phyloP scores from a whole-genome alignment of 2,888 invertebrate genomes.

The Schrankia costaestrigalis region DNA sequence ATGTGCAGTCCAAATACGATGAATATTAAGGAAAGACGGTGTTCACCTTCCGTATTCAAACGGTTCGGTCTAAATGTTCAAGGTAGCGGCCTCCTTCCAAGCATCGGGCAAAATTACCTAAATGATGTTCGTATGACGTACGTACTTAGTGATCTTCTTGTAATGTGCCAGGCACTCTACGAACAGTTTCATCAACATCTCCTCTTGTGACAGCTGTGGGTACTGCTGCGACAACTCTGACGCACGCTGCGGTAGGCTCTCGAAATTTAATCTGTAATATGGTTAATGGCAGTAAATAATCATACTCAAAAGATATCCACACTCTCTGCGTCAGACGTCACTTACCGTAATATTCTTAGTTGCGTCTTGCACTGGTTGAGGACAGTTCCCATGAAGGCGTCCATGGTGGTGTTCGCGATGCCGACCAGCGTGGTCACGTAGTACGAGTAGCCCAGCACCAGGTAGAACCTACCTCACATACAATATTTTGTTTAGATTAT shows the following conservation, averaged over 20 bases:
- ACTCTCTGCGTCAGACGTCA: background rate
- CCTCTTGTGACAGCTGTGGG: conserved; percentile 27
- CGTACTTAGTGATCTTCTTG: conserved; percentile 47
- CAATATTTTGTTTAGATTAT: background rate
- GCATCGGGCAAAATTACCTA: background rate
- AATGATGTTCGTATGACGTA: background rate
- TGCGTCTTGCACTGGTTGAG: conserved; percentile 63
- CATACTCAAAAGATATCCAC: background rate
- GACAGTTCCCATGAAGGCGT: conserved; percentile 67
- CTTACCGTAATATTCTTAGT: conserved; percentile 55
- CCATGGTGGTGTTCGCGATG: conserved; percentile 73
- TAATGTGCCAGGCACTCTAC: conserved; percentile 53
- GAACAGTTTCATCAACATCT: conserved; percentile 35
- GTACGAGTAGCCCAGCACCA: conserved; percentile 59
- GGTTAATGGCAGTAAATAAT: no score
- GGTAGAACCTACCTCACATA: conserved; percentile 41
- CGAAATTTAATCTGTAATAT: conserved; percentile 52
- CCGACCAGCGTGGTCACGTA: conserved; percentile 67
- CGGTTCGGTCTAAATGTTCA: background rate
- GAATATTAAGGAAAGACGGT: no score
- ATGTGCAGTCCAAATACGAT: no score
- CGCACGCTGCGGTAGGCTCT: conserved; percentile 43
- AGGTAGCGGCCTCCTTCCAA: background rate
- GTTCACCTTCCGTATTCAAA: no score
- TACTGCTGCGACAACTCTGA: conserved; percentile 10